Evolutionary conservation across 2,888 invertebrate species (phyloP).

Genomic region (Melinaea marsaeus): DNA sequence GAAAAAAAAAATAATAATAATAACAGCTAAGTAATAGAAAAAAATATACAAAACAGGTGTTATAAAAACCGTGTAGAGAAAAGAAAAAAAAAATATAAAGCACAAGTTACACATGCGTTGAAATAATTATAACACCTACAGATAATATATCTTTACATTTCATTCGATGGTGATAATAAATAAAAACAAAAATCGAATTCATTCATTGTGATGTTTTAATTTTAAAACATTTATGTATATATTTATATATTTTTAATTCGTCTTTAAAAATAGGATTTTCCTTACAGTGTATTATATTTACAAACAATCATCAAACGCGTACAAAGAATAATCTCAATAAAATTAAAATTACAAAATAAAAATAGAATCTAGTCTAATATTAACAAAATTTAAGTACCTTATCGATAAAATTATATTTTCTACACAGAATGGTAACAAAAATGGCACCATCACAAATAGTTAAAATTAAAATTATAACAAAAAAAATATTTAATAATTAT

Average conservation of each 20-base stretch:
- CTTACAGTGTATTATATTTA: conserved; percentile 19
- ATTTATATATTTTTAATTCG: conserved; percentile 11
- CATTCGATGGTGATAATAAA: conserved; percentile 12
- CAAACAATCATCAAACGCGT: conserved; percentile 10
- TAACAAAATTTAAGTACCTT: conserved; percentile 39
- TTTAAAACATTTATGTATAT: conserved; percentile 30
- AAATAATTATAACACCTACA: conserved; percentile 4
- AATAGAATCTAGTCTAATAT: neutral
- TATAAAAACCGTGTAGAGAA: conserved; percentile 35
- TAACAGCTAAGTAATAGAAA: conserved; percentile 64
- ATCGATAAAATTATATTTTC: conserved; percentile 41
- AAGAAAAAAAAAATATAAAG: conserved; percentile 29
- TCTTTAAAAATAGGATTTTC: conserved; percentile 18
- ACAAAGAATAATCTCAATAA: conserved; percentile 35
- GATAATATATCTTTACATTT: conserved; percentile 7
- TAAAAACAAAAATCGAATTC: conserved; percentile 34
- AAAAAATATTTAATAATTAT: too few species aligned
- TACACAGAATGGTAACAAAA: conserved; percentile 62
- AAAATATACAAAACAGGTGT: conserved; percentile 40
- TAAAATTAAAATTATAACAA: neutral
- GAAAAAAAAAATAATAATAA: conserved; percentile 38
- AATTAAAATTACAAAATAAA: conserved; percentile 17
- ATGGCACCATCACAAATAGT: conserved; percentile 61
- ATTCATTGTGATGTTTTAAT: conserved; percentile 35
- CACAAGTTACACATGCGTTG: conserved; percentile 35